Evolutionary conservation across 2,797 vertebrate genomes (phyloP).

Genomic region (Naso thynnoides): DNA sequence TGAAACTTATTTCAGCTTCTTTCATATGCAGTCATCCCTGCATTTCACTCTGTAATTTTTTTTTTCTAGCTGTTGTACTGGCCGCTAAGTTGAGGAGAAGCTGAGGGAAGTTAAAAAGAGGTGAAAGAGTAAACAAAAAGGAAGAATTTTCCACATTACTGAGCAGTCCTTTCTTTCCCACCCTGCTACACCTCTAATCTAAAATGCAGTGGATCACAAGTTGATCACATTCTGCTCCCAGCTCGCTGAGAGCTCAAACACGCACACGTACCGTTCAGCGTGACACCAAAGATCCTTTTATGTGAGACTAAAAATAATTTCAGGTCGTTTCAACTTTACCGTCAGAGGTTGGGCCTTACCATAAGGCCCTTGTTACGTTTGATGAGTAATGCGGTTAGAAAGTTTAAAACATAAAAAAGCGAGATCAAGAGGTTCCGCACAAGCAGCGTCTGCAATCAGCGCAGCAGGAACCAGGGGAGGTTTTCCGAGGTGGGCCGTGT

Average conservation of each 20-base stretch:
- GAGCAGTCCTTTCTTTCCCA: conserved; percentile 14
- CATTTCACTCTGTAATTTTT: not conserved
- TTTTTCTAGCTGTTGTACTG: conserved; percentile 1
- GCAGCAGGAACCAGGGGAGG: conserved; percentile 9
- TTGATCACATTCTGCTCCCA: conserved; percentile 50
- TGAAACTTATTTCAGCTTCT: conserved; percentile 1
- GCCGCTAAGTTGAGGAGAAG: conserved; percentile 12
- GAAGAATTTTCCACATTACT: conserved; percentile 41
- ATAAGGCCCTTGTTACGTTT: conserved; percentile 3
- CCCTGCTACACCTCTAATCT: conserved; percentile 33
- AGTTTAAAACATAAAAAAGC: conserved; percentile 1
- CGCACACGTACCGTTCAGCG: not conserved
- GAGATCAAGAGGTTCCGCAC: conserved; percentile 24
- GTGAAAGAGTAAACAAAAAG: too few relatives aligned
- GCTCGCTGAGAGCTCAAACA: conserved; percentile 7
- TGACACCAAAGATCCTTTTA: conserved; percentile 1
- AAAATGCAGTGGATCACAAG: conserved; percentile 59
- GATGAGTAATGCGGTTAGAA: conserved; percentile 21
- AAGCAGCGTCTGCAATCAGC: not conserved
- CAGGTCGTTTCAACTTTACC: conserved; percentile 8
- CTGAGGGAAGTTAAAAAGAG: not conserved
- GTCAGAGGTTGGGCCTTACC: not conserved
- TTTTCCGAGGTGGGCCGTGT: not conserved
- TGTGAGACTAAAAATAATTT: not conserved
- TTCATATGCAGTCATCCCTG: too few relatives aligned